phyloP scores from a whole-genome alignment of 1,140 invertebrate species.

The Sycophila sp. region DNA sequence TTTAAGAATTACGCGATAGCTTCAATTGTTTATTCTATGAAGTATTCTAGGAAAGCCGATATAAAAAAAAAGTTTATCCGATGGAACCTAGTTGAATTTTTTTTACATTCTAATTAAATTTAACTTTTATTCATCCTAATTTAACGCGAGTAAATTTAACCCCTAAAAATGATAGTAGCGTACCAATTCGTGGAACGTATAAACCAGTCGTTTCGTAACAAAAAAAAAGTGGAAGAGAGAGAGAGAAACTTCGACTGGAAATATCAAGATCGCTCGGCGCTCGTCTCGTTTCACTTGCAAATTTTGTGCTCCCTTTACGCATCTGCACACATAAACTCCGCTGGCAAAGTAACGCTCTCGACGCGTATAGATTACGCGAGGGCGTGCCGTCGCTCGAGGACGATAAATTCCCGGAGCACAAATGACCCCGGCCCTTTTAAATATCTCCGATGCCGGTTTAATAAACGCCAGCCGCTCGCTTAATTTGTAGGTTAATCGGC shows the following conservation, averaged over 20 bases:
- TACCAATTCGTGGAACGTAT: no score
- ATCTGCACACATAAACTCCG: constrained; percentile 24
- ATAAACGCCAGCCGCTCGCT: constrained; percentile 46
- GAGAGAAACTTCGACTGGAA: not conserved
- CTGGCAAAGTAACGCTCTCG: constrained; percentile 29
- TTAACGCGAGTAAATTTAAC: no score
- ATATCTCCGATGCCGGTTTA: not conserved
- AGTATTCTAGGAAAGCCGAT: no score
- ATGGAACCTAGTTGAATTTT: no score
- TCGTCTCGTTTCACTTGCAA: constrained; percentile 14
- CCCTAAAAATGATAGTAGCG: no score
- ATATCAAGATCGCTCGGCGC: not conserved
- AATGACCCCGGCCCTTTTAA: not conserved
- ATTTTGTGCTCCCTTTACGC: not conserved
- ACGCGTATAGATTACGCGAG: constrained; percentile 12
- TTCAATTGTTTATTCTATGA: no score
- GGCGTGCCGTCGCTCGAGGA: not conserved
- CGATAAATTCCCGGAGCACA: not conserved
- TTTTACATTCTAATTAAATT: no score
- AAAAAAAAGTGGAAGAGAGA: not conserved
- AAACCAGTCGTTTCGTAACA: no score
- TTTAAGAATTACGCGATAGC: no score
- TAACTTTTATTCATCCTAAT: no score
- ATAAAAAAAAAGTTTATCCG: no score
- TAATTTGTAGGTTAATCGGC: constrained; percentile 59